phyloP scores from a whole-genome alignment of 2,113 vertebrate genomes.

The Triplophysa tibetana region DNA sequence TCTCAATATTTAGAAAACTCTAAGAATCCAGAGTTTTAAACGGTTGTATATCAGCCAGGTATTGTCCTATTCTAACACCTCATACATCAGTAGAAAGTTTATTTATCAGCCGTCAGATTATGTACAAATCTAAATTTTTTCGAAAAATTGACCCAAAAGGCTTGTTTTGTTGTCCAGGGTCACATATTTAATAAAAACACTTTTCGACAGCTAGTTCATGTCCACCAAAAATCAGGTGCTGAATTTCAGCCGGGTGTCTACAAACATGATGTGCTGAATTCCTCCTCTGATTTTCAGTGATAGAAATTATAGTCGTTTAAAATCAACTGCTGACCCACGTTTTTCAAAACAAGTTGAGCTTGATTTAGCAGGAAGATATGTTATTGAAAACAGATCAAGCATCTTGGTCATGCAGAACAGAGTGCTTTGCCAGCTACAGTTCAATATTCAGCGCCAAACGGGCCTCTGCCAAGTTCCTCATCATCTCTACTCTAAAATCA shows the following conservation, averaged over 20 bases:
- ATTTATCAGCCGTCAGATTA: too few relatives aligned
- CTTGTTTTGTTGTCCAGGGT: too few relatives aligned
- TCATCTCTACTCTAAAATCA: constrained; percentile 34
- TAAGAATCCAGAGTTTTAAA: too few relatives aligned
- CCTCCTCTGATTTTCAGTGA: neutral
- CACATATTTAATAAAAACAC: neutral
- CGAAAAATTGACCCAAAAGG: too few relatives aligned
- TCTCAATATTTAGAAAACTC: too few relatives aligned
- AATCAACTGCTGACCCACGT: constrained; percentile 1
- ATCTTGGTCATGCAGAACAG: constrained; percentile 16
- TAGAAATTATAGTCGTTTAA: neutral
- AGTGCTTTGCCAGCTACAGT: constrained; percentile 15
- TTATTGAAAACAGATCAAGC: constrained; percentile 27
- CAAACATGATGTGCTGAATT: neutral
- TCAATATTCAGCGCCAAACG: neutral
- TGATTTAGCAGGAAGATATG: neutral
- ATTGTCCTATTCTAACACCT: too few relatives aligned
- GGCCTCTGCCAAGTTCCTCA: constrained; percentile 24
- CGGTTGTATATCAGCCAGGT: too few relatives aligned
- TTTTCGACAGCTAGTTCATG: neutral
- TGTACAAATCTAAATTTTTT: too few relatives aligned
- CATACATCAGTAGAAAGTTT: too few relatives aligned
- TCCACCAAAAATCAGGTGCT: neutral
- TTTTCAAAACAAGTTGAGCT: neutral
- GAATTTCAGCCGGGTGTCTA: neutral